A percentile compares a stretch with the other conserved stretches of the same genome.
phyloP scores from a whole-genome alignment of 2,113 vertebrate species.

The Puntigrus tetrazona region DNA sequence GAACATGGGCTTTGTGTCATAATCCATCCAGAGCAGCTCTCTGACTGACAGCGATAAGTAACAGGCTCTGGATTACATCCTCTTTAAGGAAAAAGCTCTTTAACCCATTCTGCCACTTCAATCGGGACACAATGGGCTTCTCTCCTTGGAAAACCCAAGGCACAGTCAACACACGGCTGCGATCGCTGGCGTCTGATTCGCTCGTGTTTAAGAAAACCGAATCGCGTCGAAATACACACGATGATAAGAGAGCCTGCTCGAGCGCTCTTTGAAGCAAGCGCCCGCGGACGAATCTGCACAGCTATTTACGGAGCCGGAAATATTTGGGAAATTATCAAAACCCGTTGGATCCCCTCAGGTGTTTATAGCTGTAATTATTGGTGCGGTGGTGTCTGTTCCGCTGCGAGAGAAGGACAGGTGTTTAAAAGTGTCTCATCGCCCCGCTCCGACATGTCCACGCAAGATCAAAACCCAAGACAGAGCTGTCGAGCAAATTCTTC shows the following conservation, averaged over 20 bases:
- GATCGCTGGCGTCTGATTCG: neutral
- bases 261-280: slow-evolving; percentile 68
- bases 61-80: slow-evolving; percentile 60
- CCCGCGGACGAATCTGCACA: slow-evolving; percentile 58
- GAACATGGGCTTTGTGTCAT: slow-evolving; percentile 69
- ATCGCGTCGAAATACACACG: slow-evolving; percentile 55
- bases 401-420: slow-evolving; percentile 61
- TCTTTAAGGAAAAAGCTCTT: slow-evolving; percentile 63
- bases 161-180: neutral
- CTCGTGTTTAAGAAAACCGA: neutral
- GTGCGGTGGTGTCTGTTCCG: slow-evolving; percentile 66
- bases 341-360: slow-evolving; percentile 65
- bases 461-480: neutral
- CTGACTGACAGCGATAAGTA: slow-evolving; percentile 71
- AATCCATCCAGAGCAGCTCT: slow-evolving; percentile 60
- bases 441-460: neutral
- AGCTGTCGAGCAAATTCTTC: neutral
- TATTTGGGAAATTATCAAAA: slow-evolving; percentile 65
- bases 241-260: slow-evolving; percentile 57
- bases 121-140: slow-evolving; percentile 13
- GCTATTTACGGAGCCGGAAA: slow-evolving; percentile 65
- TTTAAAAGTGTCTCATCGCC: slow-evolving; percentile 28
- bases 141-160: neutral
- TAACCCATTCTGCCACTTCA: slow-evolving; percentile 25
- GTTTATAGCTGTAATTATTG: slow-evolving; percentile 75